Evolutionary conservation across 2,113 vertebrate species (phyloP).

Genomic region (Aspiorhynchus laticeps): DNA sequence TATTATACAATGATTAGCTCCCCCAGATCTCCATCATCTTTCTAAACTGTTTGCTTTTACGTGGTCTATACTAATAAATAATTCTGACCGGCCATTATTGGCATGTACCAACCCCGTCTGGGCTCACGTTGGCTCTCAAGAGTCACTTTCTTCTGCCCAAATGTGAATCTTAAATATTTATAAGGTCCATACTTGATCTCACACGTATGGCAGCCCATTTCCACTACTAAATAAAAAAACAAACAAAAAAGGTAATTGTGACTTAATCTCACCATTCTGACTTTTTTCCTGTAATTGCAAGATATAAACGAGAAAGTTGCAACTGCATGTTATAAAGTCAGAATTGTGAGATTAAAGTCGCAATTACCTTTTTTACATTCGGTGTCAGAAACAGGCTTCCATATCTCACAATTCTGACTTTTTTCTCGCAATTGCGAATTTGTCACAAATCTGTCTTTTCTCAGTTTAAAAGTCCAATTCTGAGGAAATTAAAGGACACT

Average conservation of each 20-base stretch:
- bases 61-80: constrained; percentile 17
- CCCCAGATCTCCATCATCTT: neutral
- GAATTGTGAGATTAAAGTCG: neutral
- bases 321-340: neutral
- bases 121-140: neutral
- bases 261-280: too few relatives aligned
- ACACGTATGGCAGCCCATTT: neutral
- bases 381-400: neutral
- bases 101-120: neutral
- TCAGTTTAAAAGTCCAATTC: too few relatives aligned
- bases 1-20: neutral
- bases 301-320: neutral
- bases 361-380: too few relatives aligned
- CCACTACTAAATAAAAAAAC: too few relatives aligned
- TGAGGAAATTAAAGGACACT: too few relatives aligned
- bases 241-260: too few relatives aligned
- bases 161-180: neutral
- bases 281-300: neutral
- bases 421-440: too few relatives aligned
- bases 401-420: neutral
- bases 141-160: neutral
- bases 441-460: too few relatives aligned
- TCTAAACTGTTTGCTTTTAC: neutral
- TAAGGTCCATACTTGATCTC: neutral
- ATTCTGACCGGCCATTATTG: constrained; percentile 9